Base-by-base conservation (phyloP, 2,888 invertebrate species). In the Nipponacmea schrenckii region DNA sequence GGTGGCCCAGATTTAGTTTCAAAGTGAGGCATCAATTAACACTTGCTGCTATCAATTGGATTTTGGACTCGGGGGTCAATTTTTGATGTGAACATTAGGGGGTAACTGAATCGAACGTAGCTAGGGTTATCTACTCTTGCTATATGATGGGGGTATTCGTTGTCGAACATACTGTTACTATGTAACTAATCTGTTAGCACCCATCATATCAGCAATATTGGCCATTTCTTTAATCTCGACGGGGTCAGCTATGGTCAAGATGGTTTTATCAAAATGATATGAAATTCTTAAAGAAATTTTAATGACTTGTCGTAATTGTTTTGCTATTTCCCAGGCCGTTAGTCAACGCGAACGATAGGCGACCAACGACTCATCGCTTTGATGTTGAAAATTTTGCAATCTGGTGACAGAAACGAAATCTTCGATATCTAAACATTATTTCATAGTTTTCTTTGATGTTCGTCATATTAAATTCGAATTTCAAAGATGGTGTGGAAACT, bases 1-100 rank as follows among this genome's bases (percentile, higher is more conserved):
- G 56, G 24, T 56, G 56, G 56, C 20, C 39, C 56, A 56, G 56
- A 56, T 56, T 56, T 56, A 56, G 24, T 56, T 56, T 56, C 56
- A 56, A 56, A 56, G 24, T 12, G 24, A 24, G 56, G 20, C 56
- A 56, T 56, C 20, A 56, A 56, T 56, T 56, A 56, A 24, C 56
- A 56, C 56, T 24, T 20, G 24, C 20, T 24, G 20, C 56, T 20
- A 56, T 39, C 20, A 56, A 56, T 56, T 20, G 20, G 56, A 24
- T 56, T 12, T 56, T 8, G 3, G 24, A 24, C 56, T 56, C n/a
- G 56, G 56, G 56, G 56, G 56, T 20, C 24, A 56, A 24, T 24
- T 56, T n/a, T 56, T 24, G 56, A 56, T 24, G 56, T 56, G 56
- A 24, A 20, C 56, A 20, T 12, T 56, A 56, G 56, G 56, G 56